Percentiles rank a stretch among this genome's conserved stretches.
Conservation (phyloP, 2,113 vertebrate genomes). For the Dipodomys merriami region DNA sequence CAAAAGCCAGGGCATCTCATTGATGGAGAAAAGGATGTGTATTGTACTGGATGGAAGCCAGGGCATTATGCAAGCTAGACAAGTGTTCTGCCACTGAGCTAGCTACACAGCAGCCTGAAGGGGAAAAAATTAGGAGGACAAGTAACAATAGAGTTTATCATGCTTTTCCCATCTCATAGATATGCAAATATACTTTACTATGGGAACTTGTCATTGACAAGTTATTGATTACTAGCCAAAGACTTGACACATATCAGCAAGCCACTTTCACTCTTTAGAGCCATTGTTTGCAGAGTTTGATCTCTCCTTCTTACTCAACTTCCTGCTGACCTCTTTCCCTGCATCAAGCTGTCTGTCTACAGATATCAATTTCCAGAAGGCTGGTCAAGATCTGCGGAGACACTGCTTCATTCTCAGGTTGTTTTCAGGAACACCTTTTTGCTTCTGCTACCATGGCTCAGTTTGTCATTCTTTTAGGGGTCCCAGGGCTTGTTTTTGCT, state of each 20-base stretch:
- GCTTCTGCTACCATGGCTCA: background rate
- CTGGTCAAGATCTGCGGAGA: background rate
- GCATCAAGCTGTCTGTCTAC: too few relatives aligned
- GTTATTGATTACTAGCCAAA: background rate
- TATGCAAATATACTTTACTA: background rate
- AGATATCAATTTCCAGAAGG: background rate
- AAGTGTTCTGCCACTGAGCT: background rate
- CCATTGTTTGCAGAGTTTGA: background rate
- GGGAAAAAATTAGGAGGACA: conserved; percentile 13
- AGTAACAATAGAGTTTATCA: background rate
- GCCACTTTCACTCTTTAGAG: background rate
- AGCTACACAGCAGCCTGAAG: background rate
- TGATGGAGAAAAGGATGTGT: background rate
- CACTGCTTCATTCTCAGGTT: background rate
- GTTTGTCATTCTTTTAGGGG: background rate
- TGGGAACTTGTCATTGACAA: background rate
- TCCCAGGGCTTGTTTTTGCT: too few relatives aligned
- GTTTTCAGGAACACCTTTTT: background rate
- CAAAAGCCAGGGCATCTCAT: background rate
- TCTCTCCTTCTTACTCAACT: background rate
- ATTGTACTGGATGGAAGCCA: background rate
- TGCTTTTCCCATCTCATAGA: background rate
- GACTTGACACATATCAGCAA: background rate
- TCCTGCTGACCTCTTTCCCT: background rate
- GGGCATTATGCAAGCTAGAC: background rate